These are phyloP conservation scores for Zeugodacus cucurbitae DNA, from an alignment of 1,140 invertebrate species.

Conservation along the genomic window DNA sequence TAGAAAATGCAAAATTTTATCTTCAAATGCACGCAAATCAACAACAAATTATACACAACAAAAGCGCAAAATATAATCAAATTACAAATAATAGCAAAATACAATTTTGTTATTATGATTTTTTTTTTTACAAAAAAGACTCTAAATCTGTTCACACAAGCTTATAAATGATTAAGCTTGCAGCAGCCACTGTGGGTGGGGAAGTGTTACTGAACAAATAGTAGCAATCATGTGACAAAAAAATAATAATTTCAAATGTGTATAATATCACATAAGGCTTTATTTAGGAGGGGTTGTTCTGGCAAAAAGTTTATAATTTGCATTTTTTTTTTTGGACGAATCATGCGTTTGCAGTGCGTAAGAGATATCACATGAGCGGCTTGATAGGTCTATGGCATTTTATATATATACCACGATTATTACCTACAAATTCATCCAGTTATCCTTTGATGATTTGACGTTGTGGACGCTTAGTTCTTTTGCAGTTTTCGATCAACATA, in stretches of 20 bases:
- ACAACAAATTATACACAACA: background rate
- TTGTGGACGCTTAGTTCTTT: no score
- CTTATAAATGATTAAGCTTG: background rate
- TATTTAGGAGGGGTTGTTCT: background rate
- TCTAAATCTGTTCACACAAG: background rate
- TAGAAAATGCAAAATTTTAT: no score
- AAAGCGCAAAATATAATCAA: background rate
- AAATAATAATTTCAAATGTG: background rate
- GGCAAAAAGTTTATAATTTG: background rate
- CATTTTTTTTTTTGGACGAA: background rate
- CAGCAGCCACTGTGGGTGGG: background rate
- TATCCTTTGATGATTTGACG: no score
- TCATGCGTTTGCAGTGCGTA: background rate
- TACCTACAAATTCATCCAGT: no score
- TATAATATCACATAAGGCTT: background rate
- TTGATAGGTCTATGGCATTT: no score
- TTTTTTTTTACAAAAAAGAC: background rate
- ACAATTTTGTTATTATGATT: background rate
- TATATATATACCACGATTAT: no score
- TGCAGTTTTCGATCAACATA: no score
- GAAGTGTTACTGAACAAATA: background rate
- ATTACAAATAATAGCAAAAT: background rate
- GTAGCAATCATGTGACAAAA: background rate
- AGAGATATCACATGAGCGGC: background rate
- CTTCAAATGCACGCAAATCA: background rate